phyloP scores from a whole-genome alignment of 2,797 vertebrate species.

The Scleropages formosus region DNA sequence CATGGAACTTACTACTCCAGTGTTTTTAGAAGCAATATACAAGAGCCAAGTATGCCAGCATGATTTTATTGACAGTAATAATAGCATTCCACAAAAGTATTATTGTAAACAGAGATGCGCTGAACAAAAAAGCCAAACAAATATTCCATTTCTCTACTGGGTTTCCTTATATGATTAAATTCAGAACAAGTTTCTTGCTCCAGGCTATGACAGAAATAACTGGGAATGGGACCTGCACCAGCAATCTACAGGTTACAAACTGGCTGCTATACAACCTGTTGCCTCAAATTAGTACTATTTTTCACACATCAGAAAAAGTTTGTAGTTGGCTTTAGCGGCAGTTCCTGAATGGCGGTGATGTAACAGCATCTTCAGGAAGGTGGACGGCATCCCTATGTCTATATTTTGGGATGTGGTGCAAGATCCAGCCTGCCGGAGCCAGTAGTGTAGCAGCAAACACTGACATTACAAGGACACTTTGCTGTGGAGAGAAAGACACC shows the following conservation, averaged over 20 bases:
- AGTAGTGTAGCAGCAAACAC: conserved; percentile 11
- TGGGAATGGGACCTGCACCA: no score
- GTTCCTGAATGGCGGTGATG: background rate
- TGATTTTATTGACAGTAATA: background rate
- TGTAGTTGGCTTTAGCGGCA: background rate
- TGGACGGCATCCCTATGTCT: background rate
- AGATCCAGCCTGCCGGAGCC: conserved; percentile 24
- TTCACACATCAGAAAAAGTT: background rate
- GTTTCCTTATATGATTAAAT: no score
- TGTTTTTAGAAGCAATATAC: background rate
- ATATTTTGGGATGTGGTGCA: conserved; percentile 28
- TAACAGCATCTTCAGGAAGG: background rate
- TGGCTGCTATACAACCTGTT: no score
- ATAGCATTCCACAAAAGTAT: background rate
- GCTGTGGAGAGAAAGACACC: conserved; percentile 7
- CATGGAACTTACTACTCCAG: background rate
- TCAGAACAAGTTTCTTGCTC: no score
- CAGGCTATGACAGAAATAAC: no score
- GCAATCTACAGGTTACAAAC: no score
- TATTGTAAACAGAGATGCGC: no score
- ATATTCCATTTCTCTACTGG: no score
- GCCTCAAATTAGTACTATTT: background rate
- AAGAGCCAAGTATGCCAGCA: background rate
- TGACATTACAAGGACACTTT: conserved; percentile 26
- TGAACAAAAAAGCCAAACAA: no score